phyloP scores from a whole-genome alignment of 2,113 vertebrate genomes.

The Dunckerocampus dactyliophorus region DNA sequence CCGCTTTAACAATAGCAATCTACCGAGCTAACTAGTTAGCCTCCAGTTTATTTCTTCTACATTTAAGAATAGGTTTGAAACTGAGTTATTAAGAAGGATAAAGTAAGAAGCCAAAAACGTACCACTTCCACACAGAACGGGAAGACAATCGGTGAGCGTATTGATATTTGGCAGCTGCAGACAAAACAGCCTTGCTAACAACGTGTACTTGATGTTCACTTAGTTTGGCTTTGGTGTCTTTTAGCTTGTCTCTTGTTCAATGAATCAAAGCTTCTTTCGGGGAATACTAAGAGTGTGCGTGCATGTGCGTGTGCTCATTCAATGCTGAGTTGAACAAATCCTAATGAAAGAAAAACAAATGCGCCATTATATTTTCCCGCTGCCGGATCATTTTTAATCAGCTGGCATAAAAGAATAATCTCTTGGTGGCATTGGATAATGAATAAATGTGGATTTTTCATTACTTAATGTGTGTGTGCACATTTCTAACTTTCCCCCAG shows the following conservation, averaged over 20 bases:
- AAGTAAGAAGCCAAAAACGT: too few species aligned
- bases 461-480: conserved; percentile 4
- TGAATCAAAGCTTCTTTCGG: conserved; percentile 1
- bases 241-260: background rate
- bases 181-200: too few species aligned
- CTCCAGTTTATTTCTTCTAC: too few species aligned
- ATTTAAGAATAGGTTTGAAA: too few species aligned
- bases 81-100: too few species aligned
- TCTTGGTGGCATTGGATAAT: background rate
- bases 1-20: too few species aligned
- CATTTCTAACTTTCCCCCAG: background rate
- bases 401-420: conserved; percentile 5
- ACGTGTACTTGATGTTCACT: too few species aligned
- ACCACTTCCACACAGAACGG: too few species aligned
- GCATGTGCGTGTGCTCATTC: background rate
- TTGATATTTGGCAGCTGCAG: too few species aligned
- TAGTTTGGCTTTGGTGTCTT: background rate
- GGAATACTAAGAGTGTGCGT: background rate
- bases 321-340: background rate
- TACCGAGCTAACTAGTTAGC: too few species aligned
- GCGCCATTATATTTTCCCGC: background rate
- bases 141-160: too few species aligned
- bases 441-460: conserved; percentile 8
- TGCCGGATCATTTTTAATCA: conserved; percentile 7
- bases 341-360: conserved; percentile 11